Evolutionary conservation across 2,113 vertebrate genomes (phyloP), one percentile per base, ranked within the genome.

Genomic region (Chrysochloris asiatica): DNA sequence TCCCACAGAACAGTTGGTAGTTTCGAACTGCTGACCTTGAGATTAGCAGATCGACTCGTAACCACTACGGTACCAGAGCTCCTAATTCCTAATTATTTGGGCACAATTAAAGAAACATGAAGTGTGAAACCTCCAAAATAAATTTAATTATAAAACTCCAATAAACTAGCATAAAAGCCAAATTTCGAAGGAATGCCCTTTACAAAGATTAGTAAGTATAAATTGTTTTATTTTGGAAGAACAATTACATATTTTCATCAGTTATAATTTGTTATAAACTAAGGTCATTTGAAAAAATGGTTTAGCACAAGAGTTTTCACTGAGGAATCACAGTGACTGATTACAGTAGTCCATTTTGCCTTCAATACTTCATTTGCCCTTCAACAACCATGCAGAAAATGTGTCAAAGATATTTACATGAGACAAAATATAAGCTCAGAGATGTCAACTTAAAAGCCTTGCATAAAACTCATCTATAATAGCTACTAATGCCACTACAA

Each of bases 351-450:
- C 77, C 72, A 94, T 78, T 65, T 85, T 95, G 45, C 83, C 87
- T 94, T 81, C 45, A 96, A 79, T 41, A 83, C 21, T 95, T 83
- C 76, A 95, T 79, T 90, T 61, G 22, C 38, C 86, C 94, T 95
- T 95, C 67, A 91, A 95, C 17, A 94, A 90, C 76, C 19, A 85
- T 73, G n/a, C 4, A 80, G 67, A 92, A 93, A 93, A 65, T 93
- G 91, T 72, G 87, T 95, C 90, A 91, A 67, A 94, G 67, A 84
- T 69, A 97, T 84, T 92, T 94, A 86, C 48, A 3, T 84, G 10
- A 95, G 79, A 88, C 83, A 95, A 72, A 96, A 73, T 38, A 92
- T 19, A 86, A 77, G n/a, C 50, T 94, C 80, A 90, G n/a, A 61
- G 72, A 86, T n/a, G 52, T 54, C 83, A 85, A 69, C 77, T 65